These are phyloP conservation scores for Papilio helenus DNA, from an alignment of 1,140 invertebrate species.

Conservation along the genomic window DNA sequence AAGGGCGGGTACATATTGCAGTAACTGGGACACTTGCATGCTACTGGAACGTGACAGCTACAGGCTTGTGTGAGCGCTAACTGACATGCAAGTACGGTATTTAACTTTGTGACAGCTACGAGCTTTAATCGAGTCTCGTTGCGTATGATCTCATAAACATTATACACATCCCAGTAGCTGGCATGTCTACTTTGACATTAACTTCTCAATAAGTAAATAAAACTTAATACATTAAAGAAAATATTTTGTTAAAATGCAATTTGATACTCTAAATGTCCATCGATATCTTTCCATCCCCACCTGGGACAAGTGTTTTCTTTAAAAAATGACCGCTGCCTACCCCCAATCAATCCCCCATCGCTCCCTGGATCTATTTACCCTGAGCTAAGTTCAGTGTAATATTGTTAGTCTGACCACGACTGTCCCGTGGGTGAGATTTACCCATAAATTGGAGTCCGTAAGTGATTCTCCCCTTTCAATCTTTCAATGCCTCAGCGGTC, in stretches of 20 bases:
- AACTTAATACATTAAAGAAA: too few relatives aligned
- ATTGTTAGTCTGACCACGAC: slow-evolving; percentile 69
- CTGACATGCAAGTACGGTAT: too few relatives aligned
- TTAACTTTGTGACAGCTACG: too few relatives aligned
- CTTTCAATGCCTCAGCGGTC: slow-evolving; percentile 64
- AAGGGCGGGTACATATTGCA: too few relatives aligned
- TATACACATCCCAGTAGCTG: too few relatives aligned
- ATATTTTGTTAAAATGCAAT: background rate
- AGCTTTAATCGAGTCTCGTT: too few relatives aligned
- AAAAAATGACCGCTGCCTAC: slow-evolving; percentile 27
- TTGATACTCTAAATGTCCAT: background rate
- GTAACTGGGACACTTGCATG: too few relatives aligned
- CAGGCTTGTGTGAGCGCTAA: too few relatives aligned
- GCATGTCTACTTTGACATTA: too few relatives aligned
- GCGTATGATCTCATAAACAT: too few relatives aligned
- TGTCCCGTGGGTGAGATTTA: slow-evolving; percentile 67
- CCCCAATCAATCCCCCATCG: slow-evolving; percentile 39
- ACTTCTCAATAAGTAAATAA: too few relatives aligned
- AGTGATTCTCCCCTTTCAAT: slow-evolving; percentile 75
- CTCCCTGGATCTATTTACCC: slow-evolving; percentile 27
- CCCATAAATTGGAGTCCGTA: slow-evolving; percentile 69
- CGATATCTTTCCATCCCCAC: background rate
- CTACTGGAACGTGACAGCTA: too few relatives aligned
- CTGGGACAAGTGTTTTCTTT: slow-evolving; percentile 21
- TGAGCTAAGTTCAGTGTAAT: slow-evolving; percentile 62